Evolutionary conservation across 2,797 vertebrate species (phyloP).

Genomic region (Octomys mimax): DNA sequence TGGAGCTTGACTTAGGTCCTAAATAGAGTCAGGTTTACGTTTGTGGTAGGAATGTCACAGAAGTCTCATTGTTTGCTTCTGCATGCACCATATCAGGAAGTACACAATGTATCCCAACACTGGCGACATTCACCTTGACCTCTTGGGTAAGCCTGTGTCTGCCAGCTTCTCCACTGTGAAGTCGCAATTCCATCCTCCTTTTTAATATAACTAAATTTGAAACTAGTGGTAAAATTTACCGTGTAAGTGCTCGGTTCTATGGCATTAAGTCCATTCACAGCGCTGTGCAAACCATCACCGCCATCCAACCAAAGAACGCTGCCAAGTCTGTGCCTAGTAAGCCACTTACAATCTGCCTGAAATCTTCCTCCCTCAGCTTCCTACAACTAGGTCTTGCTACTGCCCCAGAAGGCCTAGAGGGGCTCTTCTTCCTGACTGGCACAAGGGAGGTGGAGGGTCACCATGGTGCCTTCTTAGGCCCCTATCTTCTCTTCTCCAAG

Average conservation of each 20-base stretch:
- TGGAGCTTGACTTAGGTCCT: neutral
- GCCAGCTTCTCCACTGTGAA: neutral
- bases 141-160: neutral
- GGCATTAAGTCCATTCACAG: neutral
- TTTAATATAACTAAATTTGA: neutral
- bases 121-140: neutral
- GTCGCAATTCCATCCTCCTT: neutral
- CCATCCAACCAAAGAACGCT: neutral
- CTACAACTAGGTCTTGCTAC: neutral
- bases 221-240: neutral
- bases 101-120: neutral
- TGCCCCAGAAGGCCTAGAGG: neutral
- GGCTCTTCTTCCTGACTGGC: neutral
- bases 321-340: neutral
- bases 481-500: neutral
- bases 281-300: no score
- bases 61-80: neutral
- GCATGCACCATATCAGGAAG: neutral
- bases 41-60: neutral
- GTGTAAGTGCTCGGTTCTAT: neutral
- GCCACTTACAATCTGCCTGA: neutral
- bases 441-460: neutral
- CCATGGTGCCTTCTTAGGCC: fast-evolving
- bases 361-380: no score
- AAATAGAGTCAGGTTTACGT: neutral